Conservation (phyloP, 2,888 invertebrate genomes). For the Seira sanloemensis region DNA sequence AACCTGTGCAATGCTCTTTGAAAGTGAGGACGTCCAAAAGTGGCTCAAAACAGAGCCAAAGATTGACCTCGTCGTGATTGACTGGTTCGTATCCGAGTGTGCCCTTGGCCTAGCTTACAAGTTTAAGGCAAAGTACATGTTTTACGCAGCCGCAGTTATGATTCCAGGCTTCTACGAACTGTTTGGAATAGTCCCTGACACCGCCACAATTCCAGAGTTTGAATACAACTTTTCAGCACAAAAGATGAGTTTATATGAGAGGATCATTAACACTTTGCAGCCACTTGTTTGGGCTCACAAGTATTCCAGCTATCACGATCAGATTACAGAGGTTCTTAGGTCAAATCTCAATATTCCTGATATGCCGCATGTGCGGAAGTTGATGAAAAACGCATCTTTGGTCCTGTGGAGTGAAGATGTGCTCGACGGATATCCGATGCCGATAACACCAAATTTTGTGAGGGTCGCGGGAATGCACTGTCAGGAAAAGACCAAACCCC, state of each 20-base stretch:
- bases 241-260: conserved; percentile 58
- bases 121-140: conserved; percentile 64
- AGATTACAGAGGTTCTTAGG: conserved; percentile 43
- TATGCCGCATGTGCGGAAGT: conserved; percentile 40
- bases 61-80: conserved; percentile 66
- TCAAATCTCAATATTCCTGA: conserved; percentile 41
- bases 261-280: conserved; percentile 50
- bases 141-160: conserved; percentile 59
- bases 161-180: conserved; percentile 59
- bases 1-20: conserved; percentile 51
- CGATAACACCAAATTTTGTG: conserved; percentile 51
- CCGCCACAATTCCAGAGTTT: conserved; percentile 55
- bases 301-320: conserved; percentile 27
- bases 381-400: conserved; percentile 61
- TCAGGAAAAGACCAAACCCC: conserved; percentile 25
- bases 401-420: conserved; percentile 61
- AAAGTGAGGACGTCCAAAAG: conserved; percentile 42
- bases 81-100: conserved; percentile 66
- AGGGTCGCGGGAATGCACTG: conserved; percentile 58
- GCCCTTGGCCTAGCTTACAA: conserved; percentile 58
- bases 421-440: conserved; percentile 48
- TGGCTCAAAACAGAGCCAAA: conserved; percentile 45
- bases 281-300: conserved; percentile 38
- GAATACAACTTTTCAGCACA: conserved; percentile 46
- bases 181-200: conserved; percentile 57